Percentiles rank a stretch among this genome's conserved stretches.
phyloP scores from a whole-genome alignment of 1,140 invertebrate species.

The Schmidtea mediterranea region DNA sequence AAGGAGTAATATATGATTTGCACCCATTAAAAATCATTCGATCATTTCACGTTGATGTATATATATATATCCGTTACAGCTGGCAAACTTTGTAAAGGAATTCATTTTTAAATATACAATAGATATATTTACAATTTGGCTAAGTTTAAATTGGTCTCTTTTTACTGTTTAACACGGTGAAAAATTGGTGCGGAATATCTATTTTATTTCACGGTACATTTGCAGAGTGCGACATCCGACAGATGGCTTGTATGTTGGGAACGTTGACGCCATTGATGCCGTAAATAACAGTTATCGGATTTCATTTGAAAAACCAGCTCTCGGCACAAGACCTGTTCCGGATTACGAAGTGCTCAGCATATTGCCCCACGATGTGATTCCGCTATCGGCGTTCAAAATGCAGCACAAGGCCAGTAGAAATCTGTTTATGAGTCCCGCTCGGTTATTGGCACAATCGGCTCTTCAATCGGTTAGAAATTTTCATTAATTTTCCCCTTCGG shows the following conservation, averaged over 20 bases:
- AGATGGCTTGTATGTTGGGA: constrained; percentile 81
- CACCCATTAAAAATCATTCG: no score
- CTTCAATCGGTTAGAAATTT: not conserved
- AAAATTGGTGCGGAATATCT: no score
- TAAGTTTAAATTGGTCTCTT: no score
- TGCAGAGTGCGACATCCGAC: constrained; percentile 58
- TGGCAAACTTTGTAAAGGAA: no score
- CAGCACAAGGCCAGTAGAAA: constrained; percentile 39
- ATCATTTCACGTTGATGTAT: no score
- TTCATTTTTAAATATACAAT: no score
- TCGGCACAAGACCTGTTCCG: constrained; percentile 78
- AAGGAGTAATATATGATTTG: no score
- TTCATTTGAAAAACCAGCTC: constrained; percentile 64
- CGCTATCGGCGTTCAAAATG: constrained; percentile 50
- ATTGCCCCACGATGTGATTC: constrained; percentile 62
- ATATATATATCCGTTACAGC: no score
- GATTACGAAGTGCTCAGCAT: constrained; percentile 84
- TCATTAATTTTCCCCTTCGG: constrained; percentile 30
- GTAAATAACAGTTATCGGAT: constrained; percentile 87
- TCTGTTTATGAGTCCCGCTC: constrained; percentile 8
- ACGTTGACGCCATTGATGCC: constrained; percentile 83
- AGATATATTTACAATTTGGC: no score
- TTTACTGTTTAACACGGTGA: no score
- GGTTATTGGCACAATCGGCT: constrained; percentile 5
- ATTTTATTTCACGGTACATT: no score